Evolutionary conservation across 2,113 vertebrate genomes (phyloP), one percentile per base, ranked within the genome.

Genomic region (Sigmodon hispidus): DNA sequence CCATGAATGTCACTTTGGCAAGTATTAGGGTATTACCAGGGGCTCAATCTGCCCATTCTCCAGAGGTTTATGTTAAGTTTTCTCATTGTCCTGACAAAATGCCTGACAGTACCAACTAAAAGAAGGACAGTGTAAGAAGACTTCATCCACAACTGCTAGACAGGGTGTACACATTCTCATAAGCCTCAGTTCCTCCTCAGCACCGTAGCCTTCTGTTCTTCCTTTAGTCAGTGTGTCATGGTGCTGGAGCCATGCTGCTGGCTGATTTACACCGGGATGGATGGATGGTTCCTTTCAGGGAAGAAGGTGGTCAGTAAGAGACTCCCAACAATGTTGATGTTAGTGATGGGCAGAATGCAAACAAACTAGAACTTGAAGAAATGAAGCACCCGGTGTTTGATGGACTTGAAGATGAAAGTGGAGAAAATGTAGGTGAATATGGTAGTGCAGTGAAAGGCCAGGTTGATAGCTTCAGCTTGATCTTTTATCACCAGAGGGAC

Each of bases 181-280:
- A 99, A 1, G 99, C 99, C 7, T 99, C 99, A 3, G 99, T 99
- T 89, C 98, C 98, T 99, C 69, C 99, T 99, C 76, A 99, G 99
- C 98, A 99, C 99, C 70, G 99, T 99, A 34, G 99, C 99, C 98
- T 99, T 99, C 98, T 99, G 99, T 97, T 99, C 99, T 11, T 99
- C 99, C 36, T 99, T 99, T 75, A 99, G 99, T 95, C 99, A 99
- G 31, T 99, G 99, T 90, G 91, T 99, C 97, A 99, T 99, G 99
- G 99, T 99, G 81, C 98, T 99, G 93, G 99, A 48, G 99, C 99
- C 98, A 99, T 99, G 99, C 98, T 99, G 83, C 99, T 99, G 22
- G 98, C 99, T 84, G 99, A 99, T 96, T 72, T 99, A 96, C 99
- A 99, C 96, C 99, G 99, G 97, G 99, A 99, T 63, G 99, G 99